A percentile compares a stretch with the other conserved stretches of the same genome.
phyloP scores from a whole-genome alignment of 2,797 vertebrate genomes.

The Vultur gryphus region DNA sequence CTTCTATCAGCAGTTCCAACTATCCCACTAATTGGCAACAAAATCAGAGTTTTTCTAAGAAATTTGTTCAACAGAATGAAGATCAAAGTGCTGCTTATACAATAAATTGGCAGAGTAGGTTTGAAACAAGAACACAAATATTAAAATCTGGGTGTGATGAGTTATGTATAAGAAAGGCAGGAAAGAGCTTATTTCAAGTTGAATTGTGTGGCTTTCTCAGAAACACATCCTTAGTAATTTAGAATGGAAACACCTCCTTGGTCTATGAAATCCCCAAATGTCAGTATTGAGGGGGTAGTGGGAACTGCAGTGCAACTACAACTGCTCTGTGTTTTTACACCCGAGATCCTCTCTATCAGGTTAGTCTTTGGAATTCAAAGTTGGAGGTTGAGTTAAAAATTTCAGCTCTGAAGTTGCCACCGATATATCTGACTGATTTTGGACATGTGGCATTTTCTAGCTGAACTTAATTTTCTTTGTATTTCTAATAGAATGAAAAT shows the following conservation, averaged over 20 bases:
- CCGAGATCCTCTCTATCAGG: not conserved
- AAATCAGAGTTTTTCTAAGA: not conserved
- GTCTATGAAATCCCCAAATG: not conserved
- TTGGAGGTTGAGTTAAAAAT: not conserved
- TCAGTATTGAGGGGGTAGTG: not conserved
- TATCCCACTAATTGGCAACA: not conserved
- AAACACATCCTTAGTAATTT: not conserved
- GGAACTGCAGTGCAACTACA: not conserved
- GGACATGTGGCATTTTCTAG: not conserved
- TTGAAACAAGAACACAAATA: not conserved
- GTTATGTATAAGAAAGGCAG: constrained; percentile 23
- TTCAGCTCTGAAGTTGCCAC: not conserved
- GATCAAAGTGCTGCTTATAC: not conserved
- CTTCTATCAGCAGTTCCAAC: not conserved
- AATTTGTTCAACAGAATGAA: not conserved
- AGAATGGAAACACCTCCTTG: not conserved
- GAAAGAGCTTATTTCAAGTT: constrained; percentile 7
- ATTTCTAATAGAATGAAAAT: not conserved
- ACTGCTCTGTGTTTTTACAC: not conserved
- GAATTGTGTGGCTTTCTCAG: constrained; percentile 21
- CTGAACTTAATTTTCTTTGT: not conserved
- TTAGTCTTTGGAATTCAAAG: not conserved
- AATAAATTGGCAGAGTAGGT: not conserved
- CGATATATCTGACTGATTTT: not conserved
- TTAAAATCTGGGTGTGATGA: constrained; percentile 41